Percentiles rank a stretch among this genome's conserved stretches.
Evolutionary conservation across 2,113 vertebrate genomes (phyloP).

Genomic region (Amblyornis subalaris): DNA sequence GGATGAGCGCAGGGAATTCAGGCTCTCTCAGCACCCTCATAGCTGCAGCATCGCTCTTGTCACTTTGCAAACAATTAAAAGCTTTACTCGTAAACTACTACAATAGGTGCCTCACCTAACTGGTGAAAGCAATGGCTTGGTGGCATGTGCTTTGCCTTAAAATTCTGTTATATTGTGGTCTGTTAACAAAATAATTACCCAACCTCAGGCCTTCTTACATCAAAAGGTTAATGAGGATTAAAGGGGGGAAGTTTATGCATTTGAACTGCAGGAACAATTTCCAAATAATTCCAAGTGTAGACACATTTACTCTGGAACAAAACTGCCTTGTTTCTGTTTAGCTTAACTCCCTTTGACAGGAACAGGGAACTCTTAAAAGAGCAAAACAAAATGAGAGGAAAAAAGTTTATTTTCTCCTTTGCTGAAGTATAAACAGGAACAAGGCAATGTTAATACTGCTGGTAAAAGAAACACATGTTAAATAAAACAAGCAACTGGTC

Average conservation of each 20-base stretch:
- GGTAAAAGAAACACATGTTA: constrained; percentile 10
- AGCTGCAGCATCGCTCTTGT: neutral
- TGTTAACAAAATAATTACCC: neutral
- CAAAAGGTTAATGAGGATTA: neutral
- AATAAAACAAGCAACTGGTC: neutral
- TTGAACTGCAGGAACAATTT: neutral
- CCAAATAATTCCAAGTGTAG: neutral
- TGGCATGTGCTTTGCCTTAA: neutral
- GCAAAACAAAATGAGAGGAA: neutral
- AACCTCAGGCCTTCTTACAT: neutral
- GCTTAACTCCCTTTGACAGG: constrained; percentile 36
- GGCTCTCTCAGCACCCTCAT: neutral
- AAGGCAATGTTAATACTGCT: neutral
- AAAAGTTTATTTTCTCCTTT: constrained; percentile 45
- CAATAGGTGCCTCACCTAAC: neutral
- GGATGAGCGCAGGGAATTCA: neutral
- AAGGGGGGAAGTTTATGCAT: neutral
- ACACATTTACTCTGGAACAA: neutral
- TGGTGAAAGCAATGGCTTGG: neutral
- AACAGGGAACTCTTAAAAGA: constrained; percentile 1
- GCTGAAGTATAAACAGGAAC: constrained; percentile 45
- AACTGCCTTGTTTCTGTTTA: constrained; percentile 35
- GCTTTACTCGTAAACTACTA: neutral
- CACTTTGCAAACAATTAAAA: neutral
- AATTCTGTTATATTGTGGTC: neutral